A percentile compares a stretch with the other conserved stretches of the same genome.
phyloP scores from a whole-genome alignment of 2,113 vertebrate genomes.

The Glareola pratincola region DNA sequence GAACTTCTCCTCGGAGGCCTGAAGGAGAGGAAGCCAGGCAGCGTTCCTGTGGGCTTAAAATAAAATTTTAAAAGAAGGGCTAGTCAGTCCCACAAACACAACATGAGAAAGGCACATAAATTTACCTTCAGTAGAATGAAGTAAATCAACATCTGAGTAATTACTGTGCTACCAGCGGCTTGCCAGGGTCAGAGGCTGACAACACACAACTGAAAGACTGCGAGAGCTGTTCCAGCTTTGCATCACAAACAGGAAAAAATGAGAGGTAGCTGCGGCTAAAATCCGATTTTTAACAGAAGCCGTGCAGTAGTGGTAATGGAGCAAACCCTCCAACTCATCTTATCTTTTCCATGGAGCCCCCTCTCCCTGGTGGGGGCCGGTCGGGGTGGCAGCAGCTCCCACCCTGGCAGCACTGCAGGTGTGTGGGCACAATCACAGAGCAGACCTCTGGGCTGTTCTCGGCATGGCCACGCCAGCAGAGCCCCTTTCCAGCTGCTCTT shows the following conservation, averaged over 20 bases:
- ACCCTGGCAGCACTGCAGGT: background rate
- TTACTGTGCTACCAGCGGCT: background rate
- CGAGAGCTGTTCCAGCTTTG: background rate
- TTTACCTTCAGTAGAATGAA: background rate
- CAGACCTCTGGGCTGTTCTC: background rate
- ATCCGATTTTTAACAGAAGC: background rate
- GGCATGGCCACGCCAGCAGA: background rate
- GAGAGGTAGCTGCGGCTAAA: background rate
- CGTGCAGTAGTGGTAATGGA: background rate
- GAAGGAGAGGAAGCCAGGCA: background rate
- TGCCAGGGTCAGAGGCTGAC: background rate
- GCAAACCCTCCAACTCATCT: background rate
- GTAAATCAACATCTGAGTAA: background rate
- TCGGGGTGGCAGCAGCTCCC: rapidly evolving
- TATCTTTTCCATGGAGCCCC: background rate
- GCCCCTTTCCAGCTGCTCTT: background rate
- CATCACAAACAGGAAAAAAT: background rate
- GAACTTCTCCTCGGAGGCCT: background rate
- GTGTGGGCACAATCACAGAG: rapidly evolving
- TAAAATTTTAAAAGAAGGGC: no score
- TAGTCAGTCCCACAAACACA: background rate
- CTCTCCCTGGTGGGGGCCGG: rapidly evolving
- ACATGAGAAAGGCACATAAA: background rate
- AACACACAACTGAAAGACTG: background rate
- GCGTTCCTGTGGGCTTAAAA: background rate